Conservation (phyloP, 2,113 vertebrate genomes). For the Sigmodon hispidus region DNA sequence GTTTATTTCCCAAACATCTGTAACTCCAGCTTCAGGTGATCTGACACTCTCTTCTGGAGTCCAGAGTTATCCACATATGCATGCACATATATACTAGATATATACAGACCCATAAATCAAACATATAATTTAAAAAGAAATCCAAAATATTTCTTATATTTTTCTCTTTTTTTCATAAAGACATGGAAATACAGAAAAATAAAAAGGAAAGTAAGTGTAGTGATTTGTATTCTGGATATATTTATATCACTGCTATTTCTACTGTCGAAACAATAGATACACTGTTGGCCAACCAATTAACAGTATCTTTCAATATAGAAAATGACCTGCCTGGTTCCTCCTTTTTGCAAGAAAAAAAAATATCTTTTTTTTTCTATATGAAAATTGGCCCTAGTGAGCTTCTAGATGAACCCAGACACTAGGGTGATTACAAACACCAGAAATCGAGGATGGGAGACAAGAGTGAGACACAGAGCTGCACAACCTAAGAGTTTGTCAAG, state of each 20-base stretch:
- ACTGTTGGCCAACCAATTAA: conserved; percentile 32
- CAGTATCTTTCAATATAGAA: neutral
- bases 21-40: neutral
- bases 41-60: neutral
- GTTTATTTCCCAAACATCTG: neutral
- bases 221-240: neutral
- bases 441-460: neutral
- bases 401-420: neutral
- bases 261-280: conserved; percentile 24
- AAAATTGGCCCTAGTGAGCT: neutral
- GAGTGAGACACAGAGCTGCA: neutral
- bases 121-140: neutral
- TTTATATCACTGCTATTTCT: neutral
- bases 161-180: neutral
- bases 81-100: neutral
- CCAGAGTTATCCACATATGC: neutral
- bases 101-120: neutral
- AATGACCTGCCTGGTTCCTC: neutral
- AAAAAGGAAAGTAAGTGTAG: neutral
- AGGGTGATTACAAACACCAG: neutral
- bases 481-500: neutral
- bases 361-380: neutral
- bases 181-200: neutral
- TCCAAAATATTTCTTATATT: neutral
- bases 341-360: neutral